Conservation (phyloP, 1,140 invertebrate species). For the Augochlora pura region DNA sequence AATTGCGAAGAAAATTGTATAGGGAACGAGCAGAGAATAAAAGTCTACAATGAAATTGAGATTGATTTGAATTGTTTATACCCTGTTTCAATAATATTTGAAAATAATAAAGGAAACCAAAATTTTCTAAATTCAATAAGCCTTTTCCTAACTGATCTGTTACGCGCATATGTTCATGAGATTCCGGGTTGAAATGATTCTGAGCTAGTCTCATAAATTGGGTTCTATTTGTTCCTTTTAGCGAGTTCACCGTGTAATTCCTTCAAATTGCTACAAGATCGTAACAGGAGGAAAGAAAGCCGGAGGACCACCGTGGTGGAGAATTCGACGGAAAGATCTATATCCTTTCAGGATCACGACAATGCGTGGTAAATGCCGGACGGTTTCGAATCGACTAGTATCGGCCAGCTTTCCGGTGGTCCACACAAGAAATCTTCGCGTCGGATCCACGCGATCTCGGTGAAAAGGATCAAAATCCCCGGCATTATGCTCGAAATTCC, state of each 20-base stretch:
- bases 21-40: too few species aligned
- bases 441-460: neutral
- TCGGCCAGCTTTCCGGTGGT: constrained; percentile 32
- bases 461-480: constrained; percentile 45
- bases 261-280: neutral
- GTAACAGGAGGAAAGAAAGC: neutral
- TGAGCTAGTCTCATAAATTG: too few species aligned
- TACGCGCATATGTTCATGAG: too few species aligned
- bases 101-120: too few species aligned
- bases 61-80: too few species aligned
- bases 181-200: too few species aligned
- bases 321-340: neutral
- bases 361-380: constrained; percentile 24
- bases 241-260: neutral
- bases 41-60: too few species aligned
- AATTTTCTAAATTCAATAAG: too few species aligned
- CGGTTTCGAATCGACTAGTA: constrained; percentile 18
- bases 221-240: too few species aligned
- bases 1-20: too few species aligned
- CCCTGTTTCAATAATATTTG: too few species aligned
- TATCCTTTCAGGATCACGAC: constrained; percentile 30
- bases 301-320: constrained; percentile 26
- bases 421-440: neutral
- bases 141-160: too few species aligned
- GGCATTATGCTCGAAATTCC: constrained; percentile 18